phyloP scores from a whole-genome alignment of 1,140 invertebrate genomes.

The Eurosta solidaginis region DNA sequence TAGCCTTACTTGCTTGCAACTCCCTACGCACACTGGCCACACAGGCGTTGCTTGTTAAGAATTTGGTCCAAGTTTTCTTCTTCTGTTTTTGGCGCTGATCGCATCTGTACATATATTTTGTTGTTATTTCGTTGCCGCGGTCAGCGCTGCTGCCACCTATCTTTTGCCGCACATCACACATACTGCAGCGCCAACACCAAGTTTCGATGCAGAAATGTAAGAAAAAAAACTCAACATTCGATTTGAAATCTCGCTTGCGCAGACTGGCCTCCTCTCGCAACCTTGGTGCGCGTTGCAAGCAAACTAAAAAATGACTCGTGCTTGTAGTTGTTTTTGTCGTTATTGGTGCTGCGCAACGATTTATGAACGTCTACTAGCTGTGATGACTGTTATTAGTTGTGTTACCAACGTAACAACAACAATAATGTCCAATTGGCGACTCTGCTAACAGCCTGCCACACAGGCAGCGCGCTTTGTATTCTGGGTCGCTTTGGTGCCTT shows the following conservation, averaged over 20 bases:
- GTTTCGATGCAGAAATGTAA: too few species aligned
- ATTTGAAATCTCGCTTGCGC: not conserved
- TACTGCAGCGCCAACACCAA: not conserved
- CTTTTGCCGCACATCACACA: constrained; percentile 5
- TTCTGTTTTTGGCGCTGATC: not conserved
- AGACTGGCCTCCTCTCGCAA: not conserved
- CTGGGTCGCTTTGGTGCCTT: not conserved
- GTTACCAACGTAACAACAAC: not conserved
- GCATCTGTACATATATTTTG: not conserved
- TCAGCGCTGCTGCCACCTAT: not conserved
- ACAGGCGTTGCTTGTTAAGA: not conserved
- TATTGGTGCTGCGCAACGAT: constrained; percentile 42
- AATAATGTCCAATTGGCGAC: not conserved
- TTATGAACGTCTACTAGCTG: constrained; percentile 58
- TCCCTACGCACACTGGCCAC: not conserved
- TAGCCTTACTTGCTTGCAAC: not conserved
- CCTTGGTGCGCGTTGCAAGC: not conserved
- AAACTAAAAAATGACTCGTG: not conserved
- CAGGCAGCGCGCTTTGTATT: not conserved
- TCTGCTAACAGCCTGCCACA: not conserved
- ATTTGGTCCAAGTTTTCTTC: not conserved
- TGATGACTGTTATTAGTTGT: constrained; percentile 59
- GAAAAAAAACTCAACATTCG: not conserved
- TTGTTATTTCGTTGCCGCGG: constrained; percentile 33
- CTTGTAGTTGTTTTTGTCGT: not conserved